phyloP scores from a whole-genome alignment of 2,113 vertebrate species.

The Amblyornis subalaris region DNA sequence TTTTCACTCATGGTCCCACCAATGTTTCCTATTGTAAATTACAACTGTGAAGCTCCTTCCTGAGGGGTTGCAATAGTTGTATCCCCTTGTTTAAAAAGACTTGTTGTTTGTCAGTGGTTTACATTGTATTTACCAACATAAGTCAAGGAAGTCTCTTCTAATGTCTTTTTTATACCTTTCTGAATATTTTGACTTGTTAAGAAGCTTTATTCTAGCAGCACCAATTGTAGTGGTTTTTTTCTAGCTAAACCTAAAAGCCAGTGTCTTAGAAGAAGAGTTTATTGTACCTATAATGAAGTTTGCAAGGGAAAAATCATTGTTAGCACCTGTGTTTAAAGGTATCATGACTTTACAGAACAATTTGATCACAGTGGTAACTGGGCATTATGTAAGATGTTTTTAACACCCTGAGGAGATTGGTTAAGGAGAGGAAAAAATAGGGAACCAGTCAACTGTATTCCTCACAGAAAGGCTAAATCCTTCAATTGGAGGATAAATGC shows the following conservation, averaged over 20 bases:
- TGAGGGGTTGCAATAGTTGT: not conserved
- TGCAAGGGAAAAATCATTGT: not conserved
- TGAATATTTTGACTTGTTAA: not conserved
- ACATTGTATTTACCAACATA: not conserved
- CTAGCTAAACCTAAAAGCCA: not conserved
- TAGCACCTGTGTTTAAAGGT: not conserved
- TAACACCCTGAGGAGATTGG: not conserved
- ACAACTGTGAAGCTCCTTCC: not conserved
- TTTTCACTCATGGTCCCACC: not conserved
- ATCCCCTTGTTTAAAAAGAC: not conserved
- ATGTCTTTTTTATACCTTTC: not conserved
- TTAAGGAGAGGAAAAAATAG: not conserved
- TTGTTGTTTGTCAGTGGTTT: not conserved
- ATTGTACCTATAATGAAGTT: not conserved
- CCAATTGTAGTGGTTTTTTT: accelerated
- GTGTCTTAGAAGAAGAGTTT: not conserved
- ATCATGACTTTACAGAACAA: not conserved
- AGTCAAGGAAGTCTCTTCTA: not conserved
- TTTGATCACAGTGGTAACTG: not conserved
- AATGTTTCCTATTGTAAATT: not conserved
- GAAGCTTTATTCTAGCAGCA: not conserved
- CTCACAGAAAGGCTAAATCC: not conserved
- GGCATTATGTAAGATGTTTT: not conserved
- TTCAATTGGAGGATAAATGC: not conserved
- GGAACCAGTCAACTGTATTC: not conserved